Evolutionary conservation across 1,140 invertebrate species (phyloP), one percentile per base, ranked within the genome.

Genomic region (Daktulosphaira vitifoliae): DNA sequence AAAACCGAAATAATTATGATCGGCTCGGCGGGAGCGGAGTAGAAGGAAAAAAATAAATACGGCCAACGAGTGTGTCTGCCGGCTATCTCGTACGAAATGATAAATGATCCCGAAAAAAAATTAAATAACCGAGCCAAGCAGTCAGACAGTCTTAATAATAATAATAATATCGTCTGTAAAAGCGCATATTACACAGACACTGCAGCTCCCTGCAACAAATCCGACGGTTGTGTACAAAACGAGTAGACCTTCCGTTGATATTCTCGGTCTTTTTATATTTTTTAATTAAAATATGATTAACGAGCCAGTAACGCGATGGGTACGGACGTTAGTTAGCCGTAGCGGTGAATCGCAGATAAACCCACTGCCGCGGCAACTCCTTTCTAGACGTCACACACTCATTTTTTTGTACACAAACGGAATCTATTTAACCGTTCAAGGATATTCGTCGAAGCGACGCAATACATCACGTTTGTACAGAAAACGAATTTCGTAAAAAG

Each of bases 281-380:
- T 59, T 62, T 62, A 62, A 62, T 62, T 62, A 62, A 62, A 62
- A 62, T 62, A 62, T 62, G 56, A 62, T 62, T 62, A 62, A 62
- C 56, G 56, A 62, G 56, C 39, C 56, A 33, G 4, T 16, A 16
- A 44, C 13, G 13, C 33, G 33, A 37, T 56, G 42, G 18, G 20
- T 16, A 42, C 53, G 53, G 42, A n/a, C n/a, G n/a, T n/a, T n/a
- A n/a, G n/a, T n/a, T n/a, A n/a, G n/a, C n/a, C n/a, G n/a, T n/a
- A n/a, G n/a, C n/a, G n/a, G n/a, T n/a, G n/a, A n/a, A n/a, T n/a
- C n/a, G n/a, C n/a, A n/a, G 53, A 56, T 18, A 11, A 23, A 56
- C 44, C 22, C 33, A 38, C 25, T 37, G 52, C 33, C 11, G 26
- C 26, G 1, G 18, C 26, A 6, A n/a, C n/a, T n/a, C n/a, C n/a